Conservation (phyloP, 1,140 invertebrate genomes). For the Drosophila nannoptera region DNA sequence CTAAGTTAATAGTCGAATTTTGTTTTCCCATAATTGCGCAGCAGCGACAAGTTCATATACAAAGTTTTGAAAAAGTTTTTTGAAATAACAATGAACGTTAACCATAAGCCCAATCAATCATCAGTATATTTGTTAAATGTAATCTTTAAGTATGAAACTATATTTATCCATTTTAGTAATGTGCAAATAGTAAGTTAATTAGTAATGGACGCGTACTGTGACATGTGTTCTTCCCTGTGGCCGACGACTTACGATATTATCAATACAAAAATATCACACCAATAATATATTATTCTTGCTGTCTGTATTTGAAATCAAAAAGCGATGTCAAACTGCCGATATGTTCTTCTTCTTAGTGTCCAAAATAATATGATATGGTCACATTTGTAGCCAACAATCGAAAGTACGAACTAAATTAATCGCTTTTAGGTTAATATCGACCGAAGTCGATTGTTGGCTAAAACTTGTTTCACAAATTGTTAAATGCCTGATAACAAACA, state of each 20-base stretch:
- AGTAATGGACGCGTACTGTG: background rate
- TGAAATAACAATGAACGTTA: conserved; percentile 37
- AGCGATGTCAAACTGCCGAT: too few species aligned
- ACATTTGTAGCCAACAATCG: conserved; percentile 3
- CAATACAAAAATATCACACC: conserved; percentile 19
- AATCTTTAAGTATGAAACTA: conserved; percentile 55
- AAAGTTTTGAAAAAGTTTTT: conserved; percentile 18
- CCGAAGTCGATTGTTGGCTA: background rate
- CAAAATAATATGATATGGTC: background rate
- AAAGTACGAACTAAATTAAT: background rate
- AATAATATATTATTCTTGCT: background rate
- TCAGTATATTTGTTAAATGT: conserved; percentile 70
- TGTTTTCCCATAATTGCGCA: conserved; percentile 55
- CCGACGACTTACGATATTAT: conserved; percentile 18
- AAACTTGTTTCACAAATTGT: background rate
- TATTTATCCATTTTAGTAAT: conserved; percentile 54
- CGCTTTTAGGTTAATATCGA: background rate
- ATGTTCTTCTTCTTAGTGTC: background rate
- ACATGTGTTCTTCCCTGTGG: conserved; percentile 18
- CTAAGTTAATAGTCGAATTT: conserved; percentile 64
- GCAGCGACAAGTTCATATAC: conserved; percentile 37
- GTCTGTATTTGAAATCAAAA: background rate
- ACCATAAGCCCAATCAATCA: conserved; percentile 42
- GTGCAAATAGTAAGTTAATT: conserved; percentile 49
- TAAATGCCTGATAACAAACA: background rate